Evolutionary conservation across 2,797 vertebrate genomes (phyloP), one percentile per base, ranked within the genome.

Genomic region (Gymnoscopelus microlampas): DNA sequence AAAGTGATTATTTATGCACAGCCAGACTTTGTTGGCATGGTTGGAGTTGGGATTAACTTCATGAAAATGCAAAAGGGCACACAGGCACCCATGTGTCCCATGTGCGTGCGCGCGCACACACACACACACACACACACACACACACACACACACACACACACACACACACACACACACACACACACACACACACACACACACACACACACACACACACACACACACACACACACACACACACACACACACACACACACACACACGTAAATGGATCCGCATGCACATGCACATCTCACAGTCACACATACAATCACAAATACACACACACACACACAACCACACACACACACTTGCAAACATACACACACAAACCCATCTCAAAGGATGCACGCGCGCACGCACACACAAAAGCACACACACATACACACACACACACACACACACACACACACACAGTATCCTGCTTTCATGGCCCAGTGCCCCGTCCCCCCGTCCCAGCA

Each of bases 1-100:
- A 76, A 89, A 91, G 87, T 91, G 83, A 91, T 90, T 90, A 88
- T 89, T 88, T 90, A 88, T 91, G 90, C 88, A 87, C 81, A 83
- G 88, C 82, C 71, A 74, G 85, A 79, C 80, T 77, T 47, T 73
- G 78, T 86, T 69, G 78, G 79, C 72, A 44, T 44, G 39, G 7
- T 44, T 44, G 65, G 63, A 76, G 77, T 79, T 48, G 66, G 87
- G 83, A 90, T 92, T 92, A 91, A 87, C 90, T 85, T 88, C 85
- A 91, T 92, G 80, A 89, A 89, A 89, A 89, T 89, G 85, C 85
- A 91, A 81, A 85, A 79, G 82, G 80, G 74, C 71, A 79, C 35
- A 47, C 66, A 71, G 61, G 60, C 82, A 74, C 29, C 15, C 64
- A 61, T 44, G 35, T 3, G 47, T 9, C 29, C 24, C 59, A 61